Conservation (phyloP, 1,140 invertebrate species). For the Galendromus occidentalis region DNA sequence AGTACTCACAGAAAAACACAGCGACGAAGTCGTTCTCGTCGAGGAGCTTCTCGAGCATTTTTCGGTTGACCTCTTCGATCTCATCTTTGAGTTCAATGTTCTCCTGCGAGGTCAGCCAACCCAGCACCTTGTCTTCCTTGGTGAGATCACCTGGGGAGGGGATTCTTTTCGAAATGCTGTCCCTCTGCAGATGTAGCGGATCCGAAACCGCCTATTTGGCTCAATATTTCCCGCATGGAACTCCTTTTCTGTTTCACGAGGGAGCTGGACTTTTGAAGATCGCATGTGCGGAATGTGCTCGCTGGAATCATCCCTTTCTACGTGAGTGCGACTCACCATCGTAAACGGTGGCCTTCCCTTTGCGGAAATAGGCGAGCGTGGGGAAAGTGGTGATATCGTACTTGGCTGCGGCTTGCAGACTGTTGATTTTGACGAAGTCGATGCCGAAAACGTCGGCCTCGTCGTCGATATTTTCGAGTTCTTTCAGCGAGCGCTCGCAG, state of each 20-base stretch:
- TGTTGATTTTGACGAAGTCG: constrained; percentile 83
- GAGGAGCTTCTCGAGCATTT: constrained; percentile 79
- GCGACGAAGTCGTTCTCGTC: constrained; percentile 83
- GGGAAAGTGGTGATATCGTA: constrained; percentile 55
- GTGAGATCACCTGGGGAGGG: constrained; percentile 44
- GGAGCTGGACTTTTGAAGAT: constrained; percentile 13
- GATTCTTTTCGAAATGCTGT: neutral
- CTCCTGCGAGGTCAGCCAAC: constrained; percentile 79
- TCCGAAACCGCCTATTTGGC: neutral
- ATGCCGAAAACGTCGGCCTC: constrained; percentile 77
- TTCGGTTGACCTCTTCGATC: constrained; percentile 83
- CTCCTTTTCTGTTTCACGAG: constrained; percentile 11
- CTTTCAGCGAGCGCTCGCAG: constrained; percentile 65
- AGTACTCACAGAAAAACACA: constrained; percentile 76
- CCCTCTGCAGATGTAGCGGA: neutral
- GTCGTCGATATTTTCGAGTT: constrained; percentile 75
- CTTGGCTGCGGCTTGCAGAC: constrained; percentile 53
- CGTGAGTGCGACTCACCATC: constrained; percentile 35
- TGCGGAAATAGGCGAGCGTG: constrained; percentile 68
- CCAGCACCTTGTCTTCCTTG: constrained; percentile 60
- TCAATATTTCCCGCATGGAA: too few relatives aligned
- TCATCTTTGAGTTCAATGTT: constrained; percentile 88
- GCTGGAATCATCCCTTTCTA: neutral
- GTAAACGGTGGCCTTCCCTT: constrained; percentile 62
- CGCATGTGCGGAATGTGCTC: neutral